Base-by-base conservation (phyloP, 1,140 invertebrate species). In the Trichonephila clavipes region DNA sequence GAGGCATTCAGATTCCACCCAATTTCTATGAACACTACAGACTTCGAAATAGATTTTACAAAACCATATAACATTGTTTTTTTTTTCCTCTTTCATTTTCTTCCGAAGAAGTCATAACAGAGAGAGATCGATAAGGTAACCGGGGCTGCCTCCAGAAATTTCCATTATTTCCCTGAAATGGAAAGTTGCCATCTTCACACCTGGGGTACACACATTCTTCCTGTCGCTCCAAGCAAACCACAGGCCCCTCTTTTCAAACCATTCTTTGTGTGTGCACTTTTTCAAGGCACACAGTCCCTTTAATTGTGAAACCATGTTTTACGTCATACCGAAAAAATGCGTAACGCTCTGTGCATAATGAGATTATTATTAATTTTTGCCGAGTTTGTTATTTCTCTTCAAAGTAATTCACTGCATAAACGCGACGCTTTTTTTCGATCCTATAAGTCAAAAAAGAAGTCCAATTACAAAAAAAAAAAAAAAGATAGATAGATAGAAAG, bases 81-180 rank as follows among this genome's bases (percentile, higher is more conserved):
- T 28, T 18, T 28, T 16, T 5, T 28, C 28, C 69, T 28, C 62
- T 64, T 21, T 77, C 69, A 28, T 77, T 77, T 77, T 28, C 69
- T 3, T 14, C 16, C 14, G 19, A 28, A 83, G 8, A 18, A n/a
- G 40, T 21, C 19, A 21, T 58, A 83, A 83, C 40, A 58, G 44
- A 83, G 21, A 77, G 81, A 58, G 44, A 83, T 83, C 81, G 81
- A 83, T 83, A 81, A 81, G 44, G 28, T 44, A 81, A 81, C 40
- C 34, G 10, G 1, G 51, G 19, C 72, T 5, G 86, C 86, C 86
- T 64, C n/a, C 16, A 88, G 86, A 64, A 88, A 88, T 88, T 88
- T 64, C 86, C 86, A 88, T 88, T 88, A 88, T 64, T 88, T 88
- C 28, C 16, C 62, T 14, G 59, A 88, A 88, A 88, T 88, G 86